phyloP scores from a whole-genome alignment of 1,140 invertebrate species.

The Zophobas morio region DNA sequence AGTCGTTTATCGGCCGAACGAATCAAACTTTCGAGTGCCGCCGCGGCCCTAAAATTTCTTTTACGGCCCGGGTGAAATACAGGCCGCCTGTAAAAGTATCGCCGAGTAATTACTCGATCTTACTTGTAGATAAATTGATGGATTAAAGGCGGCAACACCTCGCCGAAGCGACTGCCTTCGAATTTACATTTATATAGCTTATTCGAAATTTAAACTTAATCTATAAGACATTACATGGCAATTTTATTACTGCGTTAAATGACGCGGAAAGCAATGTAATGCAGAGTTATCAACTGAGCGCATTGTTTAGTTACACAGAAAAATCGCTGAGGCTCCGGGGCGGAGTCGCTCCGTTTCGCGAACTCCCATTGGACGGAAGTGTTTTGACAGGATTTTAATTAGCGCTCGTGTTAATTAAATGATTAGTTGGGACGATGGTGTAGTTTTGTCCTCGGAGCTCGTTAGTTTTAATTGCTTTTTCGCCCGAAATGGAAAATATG shows the following conservation, averaged over 20 bases:
- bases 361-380: slow-evolving; percentile 3
- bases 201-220: slow-evolving; percentile 42
- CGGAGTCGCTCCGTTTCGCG: neutral
- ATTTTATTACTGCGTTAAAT: slow-evolving; percentile 44
- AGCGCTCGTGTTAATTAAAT: slow-evolving; percentile 27
- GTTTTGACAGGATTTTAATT: slow-evolving; percentile 35
- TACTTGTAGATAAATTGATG: slow-evolving; percentile 38
- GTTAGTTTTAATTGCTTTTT: slow-evolving; percentile 34
- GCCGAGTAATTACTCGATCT: slow-evolving; percentile 18
- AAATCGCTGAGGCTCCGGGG: slow-evolving; percentile 2
- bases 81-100: too few relatives aligned
- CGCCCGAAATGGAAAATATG: slow-evolving; percentile 16
- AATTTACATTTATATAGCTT: slow-evolving; percentile 43
- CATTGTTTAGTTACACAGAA: slow-evolving; percentile 38
- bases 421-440: slow-evolving; percentile 27
- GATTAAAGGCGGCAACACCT: slow-evolving; percentile 50
- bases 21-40: slow-evolving; percentile 22
- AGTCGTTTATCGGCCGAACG: slow-evolving; percentile 21
- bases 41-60: slow-evolving; percentile 3
- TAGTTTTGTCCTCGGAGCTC: slow-evolving; percentile 21
- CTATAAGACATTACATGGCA: slow-evolving; percentile 41
- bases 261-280: slow-evolving; percentile 42
- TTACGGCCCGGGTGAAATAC: neutral
- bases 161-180: slow-evolving; percentile 42
- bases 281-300: slow-evolving; percentile 18